Percentiles rank a stretch among this genome's conserved stretches.
These are phyloP conservation scores for Adelognathus sp. DNA, from an alignment of 2,888 invertebrate genomes.

Conservation along the genomic window DNA sequence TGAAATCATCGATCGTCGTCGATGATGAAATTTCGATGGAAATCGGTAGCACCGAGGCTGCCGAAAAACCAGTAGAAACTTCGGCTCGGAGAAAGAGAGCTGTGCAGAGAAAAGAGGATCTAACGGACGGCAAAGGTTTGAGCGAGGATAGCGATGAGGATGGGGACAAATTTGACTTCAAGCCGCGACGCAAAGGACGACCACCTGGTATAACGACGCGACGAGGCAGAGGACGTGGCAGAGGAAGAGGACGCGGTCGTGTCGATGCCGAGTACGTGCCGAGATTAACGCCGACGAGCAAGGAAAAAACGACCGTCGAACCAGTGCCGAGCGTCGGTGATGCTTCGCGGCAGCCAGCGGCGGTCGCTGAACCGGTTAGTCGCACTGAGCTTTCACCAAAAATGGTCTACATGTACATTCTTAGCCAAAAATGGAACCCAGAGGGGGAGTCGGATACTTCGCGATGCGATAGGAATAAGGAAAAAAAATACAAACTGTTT, in stretches of 20 bases:
- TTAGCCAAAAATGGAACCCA: no score
- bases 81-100: constrained; percentile 34
- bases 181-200: constrained; percentile 9
- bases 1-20: background rate
- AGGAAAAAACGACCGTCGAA: constrained; percentile 9
- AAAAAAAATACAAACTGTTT: no score
- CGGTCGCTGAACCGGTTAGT: constrained; percentile 12
- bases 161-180: background rate
- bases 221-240: constrained; percentile 55
- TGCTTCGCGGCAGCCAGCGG: constrained; percentile 14
- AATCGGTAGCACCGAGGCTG: background rate
- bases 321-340: constrained; percentile 2
- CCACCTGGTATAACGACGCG: constrained; percentile 32
- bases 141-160: constrained; percentile 49
- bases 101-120: constrained; percentile 24
- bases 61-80: background rate
- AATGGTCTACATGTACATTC: no score
- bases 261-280: constrained; percentile 64
- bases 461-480: no score
- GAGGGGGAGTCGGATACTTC: no score
- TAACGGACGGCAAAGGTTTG: constrained; percentile 54
- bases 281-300: constrained; percentile 29
- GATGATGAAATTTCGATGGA: background rate
- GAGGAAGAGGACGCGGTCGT: constrained; percentile 49
- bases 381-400: no score